These are phyloP conservation scores for Phrixothrix hirtus DNA, from an alignment of 2,888 invertebrate genomes.

Conservation along the genomic window DNA sequence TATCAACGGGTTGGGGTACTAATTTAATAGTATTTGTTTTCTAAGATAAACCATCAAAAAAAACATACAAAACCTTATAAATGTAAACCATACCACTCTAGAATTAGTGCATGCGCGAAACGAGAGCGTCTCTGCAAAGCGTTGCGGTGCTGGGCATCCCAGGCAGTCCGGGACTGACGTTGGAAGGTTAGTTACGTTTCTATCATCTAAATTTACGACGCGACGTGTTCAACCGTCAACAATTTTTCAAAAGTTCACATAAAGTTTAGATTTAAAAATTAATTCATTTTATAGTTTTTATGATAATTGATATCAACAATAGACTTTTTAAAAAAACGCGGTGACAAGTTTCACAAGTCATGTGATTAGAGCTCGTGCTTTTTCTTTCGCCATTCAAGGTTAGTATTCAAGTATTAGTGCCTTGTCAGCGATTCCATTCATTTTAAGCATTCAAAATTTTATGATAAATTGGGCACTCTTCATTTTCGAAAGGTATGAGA, in stretches of 20 bases:
- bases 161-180: conserved; percentile 41
- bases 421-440: neutral
- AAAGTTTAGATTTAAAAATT: no score
- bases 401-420: conserved; percentile 4
- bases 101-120: conserved; percentile 36
- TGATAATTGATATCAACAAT: no score
- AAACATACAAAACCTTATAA: conserved; percentile 22
- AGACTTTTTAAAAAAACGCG: neutral
- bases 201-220: conserved; percentile 20
- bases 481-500: neutral
- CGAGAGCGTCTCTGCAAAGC: conserved; percentile 36
- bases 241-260: conserved; percentile 8
- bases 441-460: neutral
- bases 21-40: conserved; percentile 10
- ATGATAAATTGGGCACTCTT: neutral
- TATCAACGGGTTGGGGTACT: conserved; percentile 6
- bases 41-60: conserved; percentile 11
- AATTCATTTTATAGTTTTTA: no score
- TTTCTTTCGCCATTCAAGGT: conserved; percentile 14
- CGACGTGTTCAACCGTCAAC: conserved; percentile 26
- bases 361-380: conserved; percentile 17
- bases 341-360: neutral
- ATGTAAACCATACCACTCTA: conserved; percentile 29
- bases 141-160: conserved; percentile 40
- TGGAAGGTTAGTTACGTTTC: conserved; percentile 29